phyloP scores from a whole-genome alignment of 2,113 vertebrate genomes.

The Oncorhynchus nerka region DNA sequence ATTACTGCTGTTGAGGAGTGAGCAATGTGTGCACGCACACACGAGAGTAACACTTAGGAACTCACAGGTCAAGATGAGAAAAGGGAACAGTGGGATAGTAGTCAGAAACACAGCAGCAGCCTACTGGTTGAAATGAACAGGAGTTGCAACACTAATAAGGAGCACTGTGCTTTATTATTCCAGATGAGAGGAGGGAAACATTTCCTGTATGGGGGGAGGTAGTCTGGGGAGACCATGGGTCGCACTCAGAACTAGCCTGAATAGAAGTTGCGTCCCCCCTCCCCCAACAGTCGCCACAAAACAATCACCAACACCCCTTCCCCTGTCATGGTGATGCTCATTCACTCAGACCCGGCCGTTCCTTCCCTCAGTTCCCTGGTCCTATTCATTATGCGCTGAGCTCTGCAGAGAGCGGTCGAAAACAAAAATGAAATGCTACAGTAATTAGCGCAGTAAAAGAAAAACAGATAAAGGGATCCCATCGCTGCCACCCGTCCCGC shows the following conservation, averaged over 20 bases:
- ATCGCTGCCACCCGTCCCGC: conserved; percentile 33
- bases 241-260: too few species aligned
- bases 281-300: too few species aligned
- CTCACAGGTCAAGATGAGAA: conserved; percentile 22
- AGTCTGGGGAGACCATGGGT: too few species aligned
- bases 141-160: conserved; percentile 21
- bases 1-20: too few species aligned
- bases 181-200: conserved; percentile 36
- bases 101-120: too few species aligned
- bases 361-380: conserved; percentile 28
- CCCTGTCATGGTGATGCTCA: conserved; percentile 45
- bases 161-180: conserved; percentile 56
- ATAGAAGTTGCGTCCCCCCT: too few species aligned
- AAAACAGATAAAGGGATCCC: conserved; percentile 23
- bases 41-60: conserved; percentile 21
- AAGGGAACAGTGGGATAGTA: conserved; percentile 9
- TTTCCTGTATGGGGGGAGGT: too few species aligned
- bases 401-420: conserved; percentile 15
- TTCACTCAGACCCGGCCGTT: conserved; percentile 54
- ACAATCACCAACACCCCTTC: too few species aligned
- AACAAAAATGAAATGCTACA: conserved; percentile 62
- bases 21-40: background rate
- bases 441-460: conserved; percentile 57
- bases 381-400: too few species aligned
- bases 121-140: too few species aligned